These are phyloP conservation scores for Colletes latitarsis DNA, from an alignment of 1,140 invertebrate genomes.

Conservation along the genomic window DNA sequence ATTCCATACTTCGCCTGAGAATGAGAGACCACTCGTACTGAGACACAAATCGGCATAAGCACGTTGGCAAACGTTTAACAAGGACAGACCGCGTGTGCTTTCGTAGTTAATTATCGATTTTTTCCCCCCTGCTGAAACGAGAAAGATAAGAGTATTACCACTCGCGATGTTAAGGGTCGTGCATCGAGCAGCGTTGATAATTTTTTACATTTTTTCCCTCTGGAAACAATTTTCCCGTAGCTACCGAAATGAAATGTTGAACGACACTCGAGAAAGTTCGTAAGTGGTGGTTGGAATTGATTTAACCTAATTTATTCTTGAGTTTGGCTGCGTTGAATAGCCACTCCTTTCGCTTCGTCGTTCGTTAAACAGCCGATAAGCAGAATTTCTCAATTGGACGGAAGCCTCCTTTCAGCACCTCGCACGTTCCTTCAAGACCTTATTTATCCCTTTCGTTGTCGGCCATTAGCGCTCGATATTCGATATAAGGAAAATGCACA, in stretches of 20 bases:
- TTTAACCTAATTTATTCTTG: slow-evolving; percentile 67
- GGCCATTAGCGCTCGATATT: slow-evolving; percentile 52
- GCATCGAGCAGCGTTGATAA: neutral
- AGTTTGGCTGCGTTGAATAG: slow-evolving; percentile 57
- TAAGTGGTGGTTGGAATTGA: slow-evolving; percentile 48
- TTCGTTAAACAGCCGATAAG: slow-evolving; percentile 64
- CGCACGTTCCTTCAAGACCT: slow-evolving; percentile 46
- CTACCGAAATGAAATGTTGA: slow-evolving; percentile 19
- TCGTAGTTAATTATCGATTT: slow-evolving; percentile 3
- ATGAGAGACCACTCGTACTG: neutral
- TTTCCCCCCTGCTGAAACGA: neutral
- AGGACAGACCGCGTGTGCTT: neutral
- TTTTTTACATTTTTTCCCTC: neutral
- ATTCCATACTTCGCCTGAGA: neutral
- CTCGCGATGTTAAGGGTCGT: neutral
- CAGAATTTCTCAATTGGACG: slow-evolving; percentile 56
- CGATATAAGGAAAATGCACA: slow-evolving; percentile 35
- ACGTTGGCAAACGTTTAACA: neutral
- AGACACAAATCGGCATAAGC: neutral
- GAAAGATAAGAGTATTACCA: neutral
- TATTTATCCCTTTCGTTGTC: slow-evolving; percentile 57
- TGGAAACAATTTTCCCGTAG: neutral
- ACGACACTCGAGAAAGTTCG: slow-evolving; percentile 9
- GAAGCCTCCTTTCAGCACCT: slow-evolving; percentile 43
- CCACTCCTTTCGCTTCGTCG: slow-evolving; percentile 45